Conservation (phyloP, 2,113 vertebrate species). For the Bambusicola thoracicus region DNA sequence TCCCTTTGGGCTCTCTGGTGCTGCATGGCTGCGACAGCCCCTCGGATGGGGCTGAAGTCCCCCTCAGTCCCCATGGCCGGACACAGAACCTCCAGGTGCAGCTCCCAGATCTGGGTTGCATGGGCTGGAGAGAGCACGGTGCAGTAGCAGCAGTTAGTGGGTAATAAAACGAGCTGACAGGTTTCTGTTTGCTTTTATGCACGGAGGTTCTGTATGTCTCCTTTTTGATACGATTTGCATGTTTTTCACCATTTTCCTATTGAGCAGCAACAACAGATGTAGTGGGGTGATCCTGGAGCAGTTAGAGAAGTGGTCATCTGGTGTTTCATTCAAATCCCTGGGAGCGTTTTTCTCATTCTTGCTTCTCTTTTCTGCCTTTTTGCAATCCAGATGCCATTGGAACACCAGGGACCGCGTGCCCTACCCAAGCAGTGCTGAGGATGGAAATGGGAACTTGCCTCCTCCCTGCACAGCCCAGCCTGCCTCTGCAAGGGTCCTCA, state of each 20-base stretch:
- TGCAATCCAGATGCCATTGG: background rate
- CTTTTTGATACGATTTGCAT: background rate
- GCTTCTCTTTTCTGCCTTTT: background rate
- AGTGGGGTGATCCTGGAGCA: background rate
- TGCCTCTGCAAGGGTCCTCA: background rate
- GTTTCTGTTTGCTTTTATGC: background rate
- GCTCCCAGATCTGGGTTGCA: background rate
- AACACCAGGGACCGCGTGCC: background rate
- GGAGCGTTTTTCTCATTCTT: background rate
- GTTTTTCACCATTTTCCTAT: background rate
- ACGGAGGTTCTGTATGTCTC: background rate
- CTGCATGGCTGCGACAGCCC: background rate
- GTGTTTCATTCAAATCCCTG: background rate
- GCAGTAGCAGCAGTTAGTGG: background rate
- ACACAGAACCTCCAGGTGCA: fast-evolving
- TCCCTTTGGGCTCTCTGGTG: fast-evolving
- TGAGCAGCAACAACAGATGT: background rate
- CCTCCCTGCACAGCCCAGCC: background rate
- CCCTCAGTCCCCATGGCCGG: background rate
- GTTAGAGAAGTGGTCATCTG: background rate
- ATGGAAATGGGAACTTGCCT: background rate
- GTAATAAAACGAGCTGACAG: background rate
- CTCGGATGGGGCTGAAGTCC: background rate
- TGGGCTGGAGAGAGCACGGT: fast-evolving
- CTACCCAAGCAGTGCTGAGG: background rate